Percentiles rank a stretch among this genome's conserved stretches.
phyloP scores from a whole-genome alignment of 2,797 vertebrate species.

The Esox lucius region DNA sequence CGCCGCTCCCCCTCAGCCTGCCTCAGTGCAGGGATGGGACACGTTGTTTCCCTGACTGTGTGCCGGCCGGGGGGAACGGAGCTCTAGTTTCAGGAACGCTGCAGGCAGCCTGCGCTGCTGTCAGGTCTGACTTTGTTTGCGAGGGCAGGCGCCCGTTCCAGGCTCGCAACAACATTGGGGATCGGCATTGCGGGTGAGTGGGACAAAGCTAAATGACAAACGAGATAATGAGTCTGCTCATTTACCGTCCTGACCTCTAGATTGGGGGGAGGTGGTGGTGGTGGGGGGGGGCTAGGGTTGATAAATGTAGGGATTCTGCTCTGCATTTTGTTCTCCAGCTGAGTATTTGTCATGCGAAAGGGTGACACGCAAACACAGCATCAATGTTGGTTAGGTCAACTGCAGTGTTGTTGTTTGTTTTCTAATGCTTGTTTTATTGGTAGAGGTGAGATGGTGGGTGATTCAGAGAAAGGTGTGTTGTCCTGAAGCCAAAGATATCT shows the following conservation, averaged over 20 bases:
- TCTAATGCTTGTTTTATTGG: too few relatives aligned
- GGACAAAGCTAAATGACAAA: conserved; percentile 44
- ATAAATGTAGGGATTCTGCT: conserved; percentile 15
- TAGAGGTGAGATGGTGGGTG: too few relatives aligned
- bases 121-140: conserved; percentile 60
- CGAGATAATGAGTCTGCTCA: conserved; percentile 33
- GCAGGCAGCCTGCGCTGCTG: conserved; percentile 58
- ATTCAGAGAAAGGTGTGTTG: too few relatives aligned
- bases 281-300: too few relatives aligned
- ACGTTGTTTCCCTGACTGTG: conserved; percentile 41
- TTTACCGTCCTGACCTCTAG: conserved; percentile 37
- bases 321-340: not conserved
- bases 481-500: too few relatives aligned
- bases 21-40: conserved; percentile 37
- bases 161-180: conserved; percentile 57
- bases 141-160: conserved; percentile 35
- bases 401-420: too few relatives aligned
- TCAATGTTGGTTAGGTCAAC: not conserved
- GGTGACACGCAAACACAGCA: not conserved
- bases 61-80: conserved; percentile 60
- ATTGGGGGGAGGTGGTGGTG: too few relatives aligned
- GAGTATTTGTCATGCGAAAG: not conserved
- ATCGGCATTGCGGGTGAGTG: conserved; percentile 63
- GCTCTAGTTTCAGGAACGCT: conserved; percentile 77
- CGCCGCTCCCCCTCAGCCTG: conserved; percentile 58